These are phyloP conservation scores for Channallabes apus DNA, from an alignment of 2,797 vertebrate genomes.

Conservation along the genomic window DNA sequence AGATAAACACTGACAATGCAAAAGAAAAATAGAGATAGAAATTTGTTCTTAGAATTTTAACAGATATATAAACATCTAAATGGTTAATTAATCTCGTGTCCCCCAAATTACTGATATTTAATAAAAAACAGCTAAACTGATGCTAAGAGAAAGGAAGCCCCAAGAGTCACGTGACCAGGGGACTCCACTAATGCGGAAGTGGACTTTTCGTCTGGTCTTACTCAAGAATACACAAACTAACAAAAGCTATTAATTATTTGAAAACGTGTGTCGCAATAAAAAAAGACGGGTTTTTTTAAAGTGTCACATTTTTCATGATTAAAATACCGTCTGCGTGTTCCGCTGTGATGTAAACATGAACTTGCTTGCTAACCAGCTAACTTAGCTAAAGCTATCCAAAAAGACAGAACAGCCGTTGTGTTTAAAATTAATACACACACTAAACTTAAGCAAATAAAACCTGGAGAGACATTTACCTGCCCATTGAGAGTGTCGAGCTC, in stretches of 20 bases:
- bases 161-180: neutral
- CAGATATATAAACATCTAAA: too few relatives aligned
- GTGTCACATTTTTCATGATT: too few relatives aligned
- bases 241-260: too few relatives aligned
- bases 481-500: constrained; percentile 55
- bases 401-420: neutral
- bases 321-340: neutral
- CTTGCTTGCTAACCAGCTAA: neutral
- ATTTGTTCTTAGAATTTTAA: neutral
- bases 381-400: neutral
- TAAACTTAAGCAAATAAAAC: neutral
- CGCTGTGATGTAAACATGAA: neutral
- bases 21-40: neutral
- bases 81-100: neutral
- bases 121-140: too few relatives aligned
- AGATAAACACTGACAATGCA: neutral
- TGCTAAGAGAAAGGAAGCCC: too few relatives aligned
- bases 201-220: too few relatives aligned
- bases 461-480: constrained; percentile 65
- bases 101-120: neutral
- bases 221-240: neutral
- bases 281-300: neutral
- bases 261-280: neutral
- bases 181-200: neutral
- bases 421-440: neutral